Evolutionary conservation across 2,797 vertebrate species (phyloP).

Genomic region (Tympanoctomys barrerae): DNA sequence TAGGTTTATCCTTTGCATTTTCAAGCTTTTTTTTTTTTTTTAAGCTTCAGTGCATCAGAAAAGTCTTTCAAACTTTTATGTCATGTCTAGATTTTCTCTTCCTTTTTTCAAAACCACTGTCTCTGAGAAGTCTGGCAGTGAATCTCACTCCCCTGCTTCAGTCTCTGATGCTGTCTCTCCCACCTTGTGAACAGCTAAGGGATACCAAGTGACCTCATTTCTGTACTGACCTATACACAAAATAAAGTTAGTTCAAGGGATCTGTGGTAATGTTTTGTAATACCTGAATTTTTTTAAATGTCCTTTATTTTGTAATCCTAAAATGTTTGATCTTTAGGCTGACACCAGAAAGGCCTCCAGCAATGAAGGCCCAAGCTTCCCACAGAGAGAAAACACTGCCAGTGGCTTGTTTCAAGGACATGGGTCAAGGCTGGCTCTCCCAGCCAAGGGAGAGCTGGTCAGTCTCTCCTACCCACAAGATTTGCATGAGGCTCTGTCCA

Average conservation of each 20-base stretch:
- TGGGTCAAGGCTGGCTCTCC: background rate
- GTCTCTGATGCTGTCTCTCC: background rate
- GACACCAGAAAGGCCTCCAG: background rate
- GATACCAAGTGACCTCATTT: constrained; percentile 6
- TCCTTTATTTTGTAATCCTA: background rate
- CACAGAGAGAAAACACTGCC: background rate
- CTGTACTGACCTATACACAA: background rate
- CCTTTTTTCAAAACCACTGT: background rate
- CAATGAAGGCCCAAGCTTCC: background rate
- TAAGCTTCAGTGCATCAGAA: background rate
- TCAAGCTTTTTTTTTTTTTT: background rate
- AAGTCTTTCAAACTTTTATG: background rate
- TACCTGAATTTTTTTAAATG: background rate
- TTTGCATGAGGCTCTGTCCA: background rate
- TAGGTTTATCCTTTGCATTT: background rate
- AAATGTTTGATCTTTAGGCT: background rate
- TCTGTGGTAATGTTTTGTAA: background rate
- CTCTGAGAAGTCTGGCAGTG: constrained; percentile 26
- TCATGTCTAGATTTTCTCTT: background rate
- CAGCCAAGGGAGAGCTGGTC: background rate
- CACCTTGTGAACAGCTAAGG: background rate
- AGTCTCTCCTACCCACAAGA: background rate
- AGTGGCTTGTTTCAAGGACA: background rate
- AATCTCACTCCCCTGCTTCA: background rate
- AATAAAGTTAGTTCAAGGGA: background rate